Conservation (phyloP, 2,797 vertebrate species). For the Heterohyrax brucei region DNA sequence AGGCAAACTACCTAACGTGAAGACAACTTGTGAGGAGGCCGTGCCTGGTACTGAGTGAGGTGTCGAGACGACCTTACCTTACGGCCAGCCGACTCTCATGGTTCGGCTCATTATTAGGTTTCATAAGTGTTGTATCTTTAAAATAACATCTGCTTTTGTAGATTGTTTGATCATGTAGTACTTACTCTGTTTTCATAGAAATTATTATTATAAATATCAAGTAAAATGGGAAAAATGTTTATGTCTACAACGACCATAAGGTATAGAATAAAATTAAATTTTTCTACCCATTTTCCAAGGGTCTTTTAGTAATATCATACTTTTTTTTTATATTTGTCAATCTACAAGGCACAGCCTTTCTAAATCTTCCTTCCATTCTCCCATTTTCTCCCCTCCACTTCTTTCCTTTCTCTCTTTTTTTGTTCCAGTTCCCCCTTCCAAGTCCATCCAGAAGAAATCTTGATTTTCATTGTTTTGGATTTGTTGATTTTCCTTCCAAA, state of each 20-base stretch:
- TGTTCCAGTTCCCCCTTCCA: not conserved
- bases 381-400: too few species aligned
- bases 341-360: not conserved
- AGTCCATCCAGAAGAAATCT: not conserved
- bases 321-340: not conserved
- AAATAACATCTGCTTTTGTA: not conserved
- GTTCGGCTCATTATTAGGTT: not conserved
- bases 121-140: not conserved
- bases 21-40: not conserved
- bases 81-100: too few species aligned
- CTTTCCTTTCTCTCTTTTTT: not conserved
- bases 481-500: not conserved
- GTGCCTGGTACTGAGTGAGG: not conserved
- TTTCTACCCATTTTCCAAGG: not conserved
- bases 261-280: not conserved
- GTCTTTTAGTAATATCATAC: not conserved
- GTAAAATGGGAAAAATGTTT: too few species aligned
- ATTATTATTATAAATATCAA: not conserved
- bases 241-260: not conserved
- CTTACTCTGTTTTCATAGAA: not conserved
- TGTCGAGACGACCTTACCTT: not conserved
- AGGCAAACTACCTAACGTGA: not conserved
- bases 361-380: too few species aligned
- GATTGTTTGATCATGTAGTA: too few species aligned
- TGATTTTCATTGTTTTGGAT: not conserved